Conservation (phyloP, 1,140 invertebrate genomes). For the Leptinotarsa defecta region DNA sequence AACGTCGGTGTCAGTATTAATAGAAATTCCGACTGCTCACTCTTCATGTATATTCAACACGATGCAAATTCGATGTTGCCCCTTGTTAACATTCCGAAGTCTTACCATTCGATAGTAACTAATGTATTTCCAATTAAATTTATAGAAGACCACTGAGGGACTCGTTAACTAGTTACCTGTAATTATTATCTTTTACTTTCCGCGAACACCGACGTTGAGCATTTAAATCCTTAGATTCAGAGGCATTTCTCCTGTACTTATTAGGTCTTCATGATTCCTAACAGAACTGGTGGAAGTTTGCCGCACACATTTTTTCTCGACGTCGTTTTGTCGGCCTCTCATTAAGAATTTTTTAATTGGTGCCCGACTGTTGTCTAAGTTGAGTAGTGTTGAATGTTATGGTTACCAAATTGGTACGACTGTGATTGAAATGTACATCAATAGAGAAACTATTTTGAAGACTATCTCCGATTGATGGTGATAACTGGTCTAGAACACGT, state of each 20-base stretch:
- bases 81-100: neutral
- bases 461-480: neutral
- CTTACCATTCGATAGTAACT: constrained; percentile 1
- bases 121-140: constrained; percentile 9
- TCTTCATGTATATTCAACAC: constrained; percentile 11
- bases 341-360: constrained; percentile 1
- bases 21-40: neutral
- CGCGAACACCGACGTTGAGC: neutral
- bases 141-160: constrained; percentile 9
- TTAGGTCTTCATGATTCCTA: constrained; percentile 17
- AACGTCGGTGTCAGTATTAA: neutral
- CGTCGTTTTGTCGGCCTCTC: neutral
- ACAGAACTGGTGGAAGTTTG: constrained; percentile 8
- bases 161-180: constrained; percentile 10
- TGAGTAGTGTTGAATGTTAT: neutral
- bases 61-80: constrained; percentile 9
- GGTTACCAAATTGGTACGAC: neutral
- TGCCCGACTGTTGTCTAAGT: neutral
- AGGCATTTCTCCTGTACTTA: constrained; percentile 5
- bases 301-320: constrained; percentile 7
- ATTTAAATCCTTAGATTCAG: constrained; percentile 2
- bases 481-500: constrained; percentile 3
- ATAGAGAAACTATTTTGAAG: constrained; percentile 3
- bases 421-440: constrained; percentile 13
- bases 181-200: constrained; percentile 16